Conservation (phyloP, 2,888 invertebrate genomes). For the Conchocele bisecta region DNA sequence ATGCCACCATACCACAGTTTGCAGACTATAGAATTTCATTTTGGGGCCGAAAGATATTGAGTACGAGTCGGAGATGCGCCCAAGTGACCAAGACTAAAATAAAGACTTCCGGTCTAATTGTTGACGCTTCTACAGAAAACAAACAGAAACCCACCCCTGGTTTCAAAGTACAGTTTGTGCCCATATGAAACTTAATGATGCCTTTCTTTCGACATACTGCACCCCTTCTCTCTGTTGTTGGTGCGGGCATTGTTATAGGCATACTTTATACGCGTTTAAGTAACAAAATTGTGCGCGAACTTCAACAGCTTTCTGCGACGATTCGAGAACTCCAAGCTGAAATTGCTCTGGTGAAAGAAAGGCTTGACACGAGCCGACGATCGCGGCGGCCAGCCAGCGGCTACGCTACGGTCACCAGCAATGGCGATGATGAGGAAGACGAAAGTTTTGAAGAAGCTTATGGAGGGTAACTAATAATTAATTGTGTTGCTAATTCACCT, state of each 20-base stretch:
- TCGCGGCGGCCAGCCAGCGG: conserved; percentile 38
- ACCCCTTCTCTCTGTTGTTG: conserved; percentile 27
- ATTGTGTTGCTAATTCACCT: too few relatives aligned
- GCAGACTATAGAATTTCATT: too few relatives aligned
- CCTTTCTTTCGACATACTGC: conserved; percentile 48
- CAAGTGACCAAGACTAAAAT: too few relatives aligned
- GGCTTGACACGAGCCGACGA: conserved; percentile 22
- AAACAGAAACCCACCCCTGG: too few relatives aligned
- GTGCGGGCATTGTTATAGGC: conserved; percentile 41
- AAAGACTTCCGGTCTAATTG: too few relatives aligned
- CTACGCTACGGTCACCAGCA: conserved; percentile 66
- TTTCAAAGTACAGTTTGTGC: neutral
- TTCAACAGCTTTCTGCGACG: conserved; percentile 32
- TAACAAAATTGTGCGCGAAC: conserved; percentile 44
- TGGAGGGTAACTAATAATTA: conserved; percentile 67
- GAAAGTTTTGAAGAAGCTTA: conserved; percentile 78
- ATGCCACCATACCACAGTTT: too few relatives aligned
- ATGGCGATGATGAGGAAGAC: conserved; percentile 77
- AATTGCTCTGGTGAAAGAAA: conserved; percentile 33
- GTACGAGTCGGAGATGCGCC: too few relatives aligned
- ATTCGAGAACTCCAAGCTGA: conserved; percentile 42
- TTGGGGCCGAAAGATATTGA: too few relatives aligned
- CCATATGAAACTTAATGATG: conserved; percentile 20
- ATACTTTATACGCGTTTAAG: conserved; percentile 48
- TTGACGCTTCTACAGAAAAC: too few relatives aligned